phyloP scores from a whole-genome alignment of 2,113 vertebrate genomes.

The Casuarius casuarius region DNA sequence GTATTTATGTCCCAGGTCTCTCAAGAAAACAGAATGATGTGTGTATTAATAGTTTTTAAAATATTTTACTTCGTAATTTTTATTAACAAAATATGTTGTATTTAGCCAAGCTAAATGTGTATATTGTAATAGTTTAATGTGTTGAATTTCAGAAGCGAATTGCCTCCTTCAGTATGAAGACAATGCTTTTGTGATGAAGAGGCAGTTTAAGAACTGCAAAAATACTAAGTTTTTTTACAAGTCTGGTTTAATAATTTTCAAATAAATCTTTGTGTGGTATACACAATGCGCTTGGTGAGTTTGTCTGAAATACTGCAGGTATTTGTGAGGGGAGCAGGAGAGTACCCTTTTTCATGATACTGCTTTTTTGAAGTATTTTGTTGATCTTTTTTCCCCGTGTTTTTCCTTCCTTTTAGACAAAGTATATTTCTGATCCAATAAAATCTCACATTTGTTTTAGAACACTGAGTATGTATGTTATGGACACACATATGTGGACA shows the following conservation, averaged over 20 bases:
- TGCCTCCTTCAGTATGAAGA: not conserved
- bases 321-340: not conserved
- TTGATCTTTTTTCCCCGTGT: not conserved
- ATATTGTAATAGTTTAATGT: not conserved
- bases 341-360: not conserved
- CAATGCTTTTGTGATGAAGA: not conserved
- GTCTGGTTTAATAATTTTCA: not conserved
- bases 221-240: not conserved
- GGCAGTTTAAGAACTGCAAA: not conserved
- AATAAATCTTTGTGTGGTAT: not conserved
- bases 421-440: not conserved
- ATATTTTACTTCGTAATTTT: not conserved
- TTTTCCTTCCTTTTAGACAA: not conserved
- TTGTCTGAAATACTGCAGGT: not conserved
- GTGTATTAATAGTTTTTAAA: not conserved
- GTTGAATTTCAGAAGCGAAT: not conserved
- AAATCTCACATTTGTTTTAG: not conserved
- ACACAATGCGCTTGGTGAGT: not conserved
- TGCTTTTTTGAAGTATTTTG: not conserved
- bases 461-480: not conserved
- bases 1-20: not conserved
- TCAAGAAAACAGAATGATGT: not conserved
- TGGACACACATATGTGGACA: accelerated
- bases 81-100: not conserved
- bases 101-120: not conserved